Evolutionary conservation across 2,113 vertebrate species (phyloP), one percentile per base, ranked within the genome.

Genomic region (Eupsittula cactorum): DNA sequence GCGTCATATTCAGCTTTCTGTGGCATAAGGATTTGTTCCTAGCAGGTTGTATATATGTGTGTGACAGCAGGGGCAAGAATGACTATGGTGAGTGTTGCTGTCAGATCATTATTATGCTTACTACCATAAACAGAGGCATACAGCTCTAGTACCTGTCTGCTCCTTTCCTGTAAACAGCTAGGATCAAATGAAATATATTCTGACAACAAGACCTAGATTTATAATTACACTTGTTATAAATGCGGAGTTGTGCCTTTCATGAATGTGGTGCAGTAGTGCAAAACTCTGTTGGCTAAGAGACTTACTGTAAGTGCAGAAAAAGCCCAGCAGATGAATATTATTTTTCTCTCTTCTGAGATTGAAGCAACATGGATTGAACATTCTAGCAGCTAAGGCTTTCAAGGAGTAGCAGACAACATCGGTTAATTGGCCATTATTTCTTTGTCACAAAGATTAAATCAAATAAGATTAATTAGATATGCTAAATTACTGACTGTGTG

Each of bases 51-150:
- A 74, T 88, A 65, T 86, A 63, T 23, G 29, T 31, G 68, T 94
- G 68, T 95, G 93, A 93, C 64, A 91, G 82, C 52, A 81, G 82
- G 67, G 88, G 53, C 69, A 90, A 35, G 74, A 88, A 62, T 88
- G 69, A 76, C 46, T 68, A 81, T 90, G 69, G 49, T 83, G 69
- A 92, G 69, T 90, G 47, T 74, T 91, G 59, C 85, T 97, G 88
- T 92, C 86, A 92, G 64, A 49, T 71, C 86, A 42, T 67, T 77
- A 47, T 60, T 75, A 62, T 57, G 57, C 75, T 74, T 91, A 50
- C 74, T 41, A 3, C 70, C 62, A 83, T 84, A 70, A 95, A 85
- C 74, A 53, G 83, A 93, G 85, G 77, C 50, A 21, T 67, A 31
- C 10, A 88, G 68, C 55, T 70, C 70, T 71, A 71, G 64, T 76